Conservation (phyloP, 2,797 vertebrate species). For the Notamacropus eugenii region DNA sequence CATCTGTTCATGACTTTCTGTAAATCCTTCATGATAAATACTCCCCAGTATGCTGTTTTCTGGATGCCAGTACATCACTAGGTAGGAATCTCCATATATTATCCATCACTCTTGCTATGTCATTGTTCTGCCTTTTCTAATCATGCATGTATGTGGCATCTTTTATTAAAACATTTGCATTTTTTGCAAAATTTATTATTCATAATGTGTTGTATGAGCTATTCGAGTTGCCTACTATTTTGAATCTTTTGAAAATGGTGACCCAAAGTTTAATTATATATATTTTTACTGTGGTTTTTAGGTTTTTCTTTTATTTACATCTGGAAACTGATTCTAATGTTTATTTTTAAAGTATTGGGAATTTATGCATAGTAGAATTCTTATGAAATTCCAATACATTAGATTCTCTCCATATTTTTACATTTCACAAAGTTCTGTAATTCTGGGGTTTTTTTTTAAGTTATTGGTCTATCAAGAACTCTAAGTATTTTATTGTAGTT, state of each 20-base stretch:
- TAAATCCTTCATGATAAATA: background rate
- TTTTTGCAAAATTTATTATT: background rate
- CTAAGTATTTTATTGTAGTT: background rate
- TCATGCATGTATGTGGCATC: background rate
- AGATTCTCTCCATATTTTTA: background rate
- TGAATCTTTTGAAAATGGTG: background rate
- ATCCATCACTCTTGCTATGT: background rate
- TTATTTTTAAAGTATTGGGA: background rate
- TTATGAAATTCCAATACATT: background rate
- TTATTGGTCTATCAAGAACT: background rate
- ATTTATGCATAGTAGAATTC: background rate
- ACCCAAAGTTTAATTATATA: background rate
- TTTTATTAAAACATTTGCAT: background rate
- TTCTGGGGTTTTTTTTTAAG: slow-evolving; percentile 38
- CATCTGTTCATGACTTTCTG: background rate
- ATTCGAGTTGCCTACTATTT: background rate
- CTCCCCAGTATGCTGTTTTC: background rate
- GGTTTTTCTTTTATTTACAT: background rate
- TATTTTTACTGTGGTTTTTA: background rate
- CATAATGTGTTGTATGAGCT: background rate
- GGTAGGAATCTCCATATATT: background rate
- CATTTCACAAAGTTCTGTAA: slow-evolving; percentile 29
- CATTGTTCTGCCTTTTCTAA: background rate
- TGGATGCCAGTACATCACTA: background rate
- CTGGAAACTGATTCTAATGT: background rate